Base-by-base conservation (phyloP, 2,888 invertebrate genomes). In the Chymomyza caudatula region DNA sequence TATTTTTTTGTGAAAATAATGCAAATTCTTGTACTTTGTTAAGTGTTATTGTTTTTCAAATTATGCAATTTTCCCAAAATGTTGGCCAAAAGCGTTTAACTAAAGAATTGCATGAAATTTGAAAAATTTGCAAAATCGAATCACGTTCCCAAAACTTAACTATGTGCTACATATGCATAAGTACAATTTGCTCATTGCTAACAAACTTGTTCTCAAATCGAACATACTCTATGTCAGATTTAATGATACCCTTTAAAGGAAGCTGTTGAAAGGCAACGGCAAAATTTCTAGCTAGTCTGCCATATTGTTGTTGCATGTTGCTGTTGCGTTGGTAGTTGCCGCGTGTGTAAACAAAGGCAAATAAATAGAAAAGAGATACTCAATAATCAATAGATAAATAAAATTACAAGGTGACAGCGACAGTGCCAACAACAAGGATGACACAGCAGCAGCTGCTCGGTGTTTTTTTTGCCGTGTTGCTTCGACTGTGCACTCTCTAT, bases 301-400 rank as follows among this genome's bases (percentile, higher is more conserved):
- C 43, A 15, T 13, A 51, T 44, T 47, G 15, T 47, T 17, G 17
- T 15, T 17, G 15, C 44, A n/a, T n/a, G n/a, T n/a, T 37, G 2
- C 8, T 29, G 8, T 2, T 17, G 15, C 17, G 43, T 64, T 44
- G 25, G 19, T 71, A 78, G 81, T 64, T 67, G 77, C 84, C 74
- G 85, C 85, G 86, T 86, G 86, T 72, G 75, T 71, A 77, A 82
- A 85, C 87, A 82, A 83, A 83, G 78, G 74, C 73, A 78, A 74
- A 73, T 77, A 83, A 77, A 76, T 74, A 81, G 75, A 80, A 81
- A 77, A 78, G 77, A 80, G 81, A 85, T 85, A 87, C 85, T 86
- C 86, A 88, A 86, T 87, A 89, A 89, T 87, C 87, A 87, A 89
- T 87, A 88, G 81, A 85, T 85, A 86, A 87, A 87, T 81, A 87